Evolutionary conservation across 2,888 invertebrate genomes (phyloP), one percentile per base, ranked within the genome.

Genomic region (Tromatobia lineatoria): DNA sequence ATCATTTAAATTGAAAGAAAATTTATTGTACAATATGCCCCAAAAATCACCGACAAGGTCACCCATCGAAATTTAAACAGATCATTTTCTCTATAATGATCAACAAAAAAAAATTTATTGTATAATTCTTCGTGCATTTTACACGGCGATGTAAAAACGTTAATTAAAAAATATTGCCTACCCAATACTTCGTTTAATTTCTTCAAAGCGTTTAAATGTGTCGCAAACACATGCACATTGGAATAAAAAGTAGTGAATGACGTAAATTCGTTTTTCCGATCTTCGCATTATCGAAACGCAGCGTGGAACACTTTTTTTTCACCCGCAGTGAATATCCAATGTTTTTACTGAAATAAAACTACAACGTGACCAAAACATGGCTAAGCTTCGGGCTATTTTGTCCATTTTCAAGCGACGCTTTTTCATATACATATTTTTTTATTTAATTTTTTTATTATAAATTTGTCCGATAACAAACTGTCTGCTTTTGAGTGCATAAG

Each of bases 311-410:
- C 3, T 6, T 13, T 13, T 29, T 15, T 18, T n/a, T n/a, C 23
- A 59, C 73, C 47, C 13, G 29, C 47, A 18, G 45, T 47, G 47
- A 25, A 59, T 47, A 8, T n/a, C 73, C 50, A 67, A 82, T 82
- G 47, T 76, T 70, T 64, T 57, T n/a, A 25, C 45, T 54, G 34
- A 54, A 70, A 38, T 70, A 54, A 54, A 15, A 70, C 54, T 4
- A 20, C 20, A 42, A 38, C 70, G 13, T 4, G 38, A n/a, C 20
- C 38, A 11, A 8, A 54, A 15, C 7, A 2, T 54, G 23, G 11
- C 54, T 23, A 23, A 47, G 13, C 29, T 6, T 47, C 11, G 3
- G 45, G 57, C 57, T 57, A 23, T 59, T 47, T 47, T 18, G 47
- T 73, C 29, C 13, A 45, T n/a, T 59, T 42, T 20, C 59, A 59